These are phyloP conservation scores for Hippocampus guttulatus DNA, from an alignment of 2,113 vertebrate genomes.

Conservation along the genomic window DNA sequence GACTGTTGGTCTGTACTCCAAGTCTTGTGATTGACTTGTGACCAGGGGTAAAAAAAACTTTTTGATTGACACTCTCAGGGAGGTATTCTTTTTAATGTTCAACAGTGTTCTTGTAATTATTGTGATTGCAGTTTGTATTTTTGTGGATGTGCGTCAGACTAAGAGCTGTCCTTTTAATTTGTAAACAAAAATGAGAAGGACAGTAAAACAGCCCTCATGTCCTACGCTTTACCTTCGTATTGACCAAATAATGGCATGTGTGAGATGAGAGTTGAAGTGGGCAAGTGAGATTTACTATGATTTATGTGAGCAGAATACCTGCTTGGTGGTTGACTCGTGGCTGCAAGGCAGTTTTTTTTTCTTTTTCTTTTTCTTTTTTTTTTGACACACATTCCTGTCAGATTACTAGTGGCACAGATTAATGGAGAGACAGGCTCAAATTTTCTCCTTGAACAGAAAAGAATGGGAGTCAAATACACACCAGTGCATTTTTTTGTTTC, in stretches of 20 bases:
- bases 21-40: too few species aligned
- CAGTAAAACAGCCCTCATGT: neutral
- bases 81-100: neutral
- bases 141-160: neutral
- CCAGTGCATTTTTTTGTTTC: neutral
- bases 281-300: neutral
- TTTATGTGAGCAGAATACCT: slow-evolving; percentile 5
- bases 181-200: neutral
- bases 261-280: neutral
- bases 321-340: slow-evolving; percentile 5
- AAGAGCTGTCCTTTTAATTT: neutral
- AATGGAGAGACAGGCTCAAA: slow-evolving; percentile 33
- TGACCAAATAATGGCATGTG: neutral
- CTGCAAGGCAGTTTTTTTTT: slow-evolving; percentile 27
- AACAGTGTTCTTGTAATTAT: neutral
- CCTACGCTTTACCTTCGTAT: neutral
- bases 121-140: neutral
- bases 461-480: neutral
- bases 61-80: too few species aligned
- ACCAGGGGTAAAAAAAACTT: too few species aligned
- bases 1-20: neutral
- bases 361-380: slow-evolving; percentile 34
- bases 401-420: slow-evolving; percentile 46
- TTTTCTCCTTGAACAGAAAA: slow-evolving; percentile 2
- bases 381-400: slow-evolving; percentile 49